phyloP scores from a whole-genome alignment of 2,888 invertebrate species.

The Drosophila infuscata region DNA sequence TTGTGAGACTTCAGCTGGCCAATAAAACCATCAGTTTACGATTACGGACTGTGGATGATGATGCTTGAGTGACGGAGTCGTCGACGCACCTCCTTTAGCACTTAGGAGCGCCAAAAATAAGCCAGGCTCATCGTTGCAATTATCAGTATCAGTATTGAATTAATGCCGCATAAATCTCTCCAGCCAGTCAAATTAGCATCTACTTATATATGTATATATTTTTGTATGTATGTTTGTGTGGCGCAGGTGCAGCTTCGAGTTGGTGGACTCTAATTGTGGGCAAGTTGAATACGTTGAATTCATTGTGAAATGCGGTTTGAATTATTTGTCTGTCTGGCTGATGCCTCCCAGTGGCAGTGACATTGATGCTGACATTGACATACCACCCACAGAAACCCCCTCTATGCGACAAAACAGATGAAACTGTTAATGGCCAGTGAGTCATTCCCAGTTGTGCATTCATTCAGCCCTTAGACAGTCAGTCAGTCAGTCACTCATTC shows the following conservation, averaged over 20 bases:
- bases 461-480: constrained; percentile 4
- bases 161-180: constrained; percentile 66
- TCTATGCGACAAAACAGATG: constrained; percentile 74
- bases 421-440: constrained; percentile 76
- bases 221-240: neutral
- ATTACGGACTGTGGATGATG: constrained; percentile 36
- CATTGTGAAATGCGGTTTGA: constrained; percentile 72
- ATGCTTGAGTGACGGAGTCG: constrained; percentile 60
- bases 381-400: constrained; percentile 46
- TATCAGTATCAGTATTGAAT: constrained; percentile 61
- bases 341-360: constrained; percentile 42
- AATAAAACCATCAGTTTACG: constrained; percentile 60
- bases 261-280: constrained; percentile 27
- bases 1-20: constrained; percentile 31
- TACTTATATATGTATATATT: neutral
- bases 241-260: constrained; percentile 1
- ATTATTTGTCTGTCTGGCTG: constrained; percentile 72
- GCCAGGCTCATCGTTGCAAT: constrained; percentile 62
- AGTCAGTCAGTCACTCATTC: constrained; percentile 17
- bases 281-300: constrained; percentile 41
- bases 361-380: constrained; percentile 75
- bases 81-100: constrained; percentile 59
- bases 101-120: constrained; percentile 74
- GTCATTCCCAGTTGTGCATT: constrained; percentile 15
- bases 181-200: constrained; percentile 5